Percentiles rank a stretch among this genome's conserved stretches.
phyloP scores from a whole-genome alignment of 2,888 invertebrate genomes.

The Stegophylla sp. region DNA sequence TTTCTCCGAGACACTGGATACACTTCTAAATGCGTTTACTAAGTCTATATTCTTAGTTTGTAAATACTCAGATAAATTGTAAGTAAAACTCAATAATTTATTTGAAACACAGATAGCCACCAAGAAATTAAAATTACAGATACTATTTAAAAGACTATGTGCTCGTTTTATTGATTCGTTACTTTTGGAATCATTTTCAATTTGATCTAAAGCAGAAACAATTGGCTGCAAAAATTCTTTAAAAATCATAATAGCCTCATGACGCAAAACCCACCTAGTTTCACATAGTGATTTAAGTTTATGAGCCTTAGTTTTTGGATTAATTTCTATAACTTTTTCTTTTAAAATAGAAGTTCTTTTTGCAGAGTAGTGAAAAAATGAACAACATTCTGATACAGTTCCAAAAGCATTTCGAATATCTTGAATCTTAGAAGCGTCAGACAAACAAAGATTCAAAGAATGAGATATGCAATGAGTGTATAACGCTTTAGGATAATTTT shows the following conservation, averaged over 20 bases:
- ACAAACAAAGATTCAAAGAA: constrained; percentile 29
- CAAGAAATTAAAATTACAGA: constrained; percentile 6
- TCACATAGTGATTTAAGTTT: background rate
- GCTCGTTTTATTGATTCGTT: constrained; percentile 1
- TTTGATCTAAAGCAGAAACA: background rate
- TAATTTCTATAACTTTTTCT: constrained; percentile 6
- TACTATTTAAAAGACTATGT: constrained; percentile 17
- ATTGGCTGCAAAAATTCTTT: constrained; percentile 6
- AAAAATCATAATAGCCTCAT: background rate
- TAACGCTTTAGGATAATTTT: constrained; percentile 19
- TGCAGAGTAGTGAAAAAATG: background rate
- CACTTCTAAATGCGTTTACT: too few species aligned
- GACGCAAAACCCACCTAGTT: constrained; percentile 14
- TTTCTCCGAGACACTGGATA: too few species aligned
- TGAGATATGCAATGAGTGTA: constrained; percentile 41
- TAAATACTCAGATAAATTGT: too few species aligned
- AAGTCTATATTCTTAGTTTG: too few species aligned
- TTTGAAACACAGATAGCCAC: background rate
- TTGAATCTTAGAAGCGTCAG: background rate
- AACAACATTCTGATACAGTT: too few species aligned
- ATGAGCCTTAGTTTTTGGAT: background rate
- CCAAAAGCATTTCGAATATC: constrained; percentile 28
- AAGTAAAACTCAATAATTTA: too few species aligned
- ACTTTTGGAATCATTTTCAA: constrained; percentile 14
- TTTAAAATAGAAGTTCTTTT: background rate